Conservation (phyloP, 2,888 invertebrate species). For the Apotomis turbidana region DNA sequence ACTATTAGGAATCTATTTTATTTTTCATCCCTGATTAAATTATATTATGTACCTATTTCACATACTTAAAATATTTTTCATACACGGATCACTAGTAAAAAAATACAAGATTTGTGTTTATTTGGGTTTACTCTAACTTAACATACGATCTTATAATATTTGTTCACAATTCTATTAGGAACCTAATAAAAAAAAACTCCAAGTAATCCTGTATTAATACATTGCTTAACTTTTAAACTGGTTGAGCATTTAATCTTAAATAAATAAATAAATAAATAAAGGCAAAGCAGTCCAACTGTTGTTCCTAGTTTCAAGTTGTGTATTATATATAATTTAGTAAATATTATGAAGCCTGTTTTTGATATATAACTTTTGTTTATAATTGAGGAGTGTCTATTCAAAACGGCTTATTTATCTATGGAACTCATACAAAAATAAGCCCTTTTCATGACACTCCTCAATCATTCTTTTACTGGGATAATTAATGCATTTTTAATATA, state of each 20-base stretch:
- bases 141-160: constrained; percentile 16
- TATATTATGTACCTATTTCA: not conserved
- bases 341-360: not conserved
- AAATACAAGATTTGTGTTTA: constrained; percentile 17
- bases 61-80: constrained; percentile 3
- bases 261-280: constrained; percentile 15
- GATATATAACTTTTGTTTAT: not conserved
- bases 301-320: not conserved
- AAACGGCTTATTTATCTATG: too few species aligned
- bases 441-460: too few species aligned
- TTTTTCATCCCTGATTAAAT: too few species aligned
- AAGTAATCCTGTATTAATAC: constrained; percentile 18
- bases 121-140: not conserved
- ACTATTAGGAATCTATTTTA: too few species aligned
- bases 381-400: too few species aligned
- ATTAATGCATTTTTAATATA: not conserved
- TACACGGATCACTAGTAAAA: constrained; percentile 7
- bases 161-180: constrained; percentile 22
- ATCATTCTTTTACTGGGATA: too few species aligned
- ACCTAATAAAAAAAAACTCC: constrained; percentile 14
- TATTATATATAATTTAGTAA: not conserved
- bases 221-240: constrained; percentile 22
- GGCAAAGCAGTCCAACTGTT: not conserved
- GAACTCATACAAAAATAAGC: too few species aligned
- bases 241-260: constrained; percentile 27